These are phyloP conservation scores for Candoia aspera DNA, from an alignment of 2,113 vertebrate genomes.

Conservation along the genomic window DNA sequence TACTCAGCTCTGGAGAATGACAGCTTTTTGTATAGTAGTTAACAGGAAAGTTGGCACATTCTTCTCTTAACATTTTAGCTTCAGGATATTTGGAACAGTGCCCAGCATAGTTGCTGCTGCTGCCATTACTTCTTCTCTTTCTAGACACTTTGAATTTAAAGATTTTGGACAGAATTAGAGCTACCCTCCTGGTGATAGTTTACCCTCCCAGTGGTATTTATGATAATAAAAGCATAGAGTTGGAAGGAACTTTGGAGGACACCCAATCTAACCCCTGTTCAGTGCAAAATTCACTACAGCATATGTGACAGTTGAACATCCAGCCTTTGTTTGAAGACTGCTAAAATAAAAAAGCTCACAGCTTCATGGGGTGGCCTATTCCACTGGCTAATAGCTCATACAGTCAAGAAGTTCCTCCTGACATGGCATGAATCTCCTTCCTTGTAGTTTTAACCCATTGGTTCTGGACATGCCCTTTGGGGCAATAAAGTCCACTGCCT, in stretches of 20 bases:
- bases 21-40: slow-evolving; percentile 4
- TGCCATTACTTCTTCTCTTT: background rate
- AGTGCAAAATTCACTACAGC: background rate
- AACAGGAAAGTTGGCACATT: slow-evolving; percentile 7
- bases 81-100: slow-evolving; percentile 2
- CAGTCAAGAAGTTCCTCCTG: background rate
- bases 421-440: background rate
- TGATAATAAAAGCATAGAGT: background rate
- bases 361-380: background rate
- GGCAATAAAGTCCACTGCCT: background rate
- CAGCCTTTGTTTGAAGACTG: background rate
- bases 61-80: slow-evolving; percentile 14
- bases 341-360: background rate
- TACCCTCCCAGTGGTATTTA: background rate
- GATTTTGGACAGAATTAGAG: slow-evolving; percentile 2
- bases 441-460: background rate
- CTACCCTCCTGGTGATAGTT: background rate
- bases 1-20: background rate
- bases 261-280: background rate
- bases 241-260: background rate
- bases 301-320: background rate
- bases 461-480: background rate
- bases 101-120: background rate
- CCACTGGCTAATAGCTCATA: background rate
- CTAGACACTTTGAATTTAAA: background rate